Evolutionary conservation across 2,113 vertebrate species (phyloP).

Genomic region (Antennarius striatus): DNA sequence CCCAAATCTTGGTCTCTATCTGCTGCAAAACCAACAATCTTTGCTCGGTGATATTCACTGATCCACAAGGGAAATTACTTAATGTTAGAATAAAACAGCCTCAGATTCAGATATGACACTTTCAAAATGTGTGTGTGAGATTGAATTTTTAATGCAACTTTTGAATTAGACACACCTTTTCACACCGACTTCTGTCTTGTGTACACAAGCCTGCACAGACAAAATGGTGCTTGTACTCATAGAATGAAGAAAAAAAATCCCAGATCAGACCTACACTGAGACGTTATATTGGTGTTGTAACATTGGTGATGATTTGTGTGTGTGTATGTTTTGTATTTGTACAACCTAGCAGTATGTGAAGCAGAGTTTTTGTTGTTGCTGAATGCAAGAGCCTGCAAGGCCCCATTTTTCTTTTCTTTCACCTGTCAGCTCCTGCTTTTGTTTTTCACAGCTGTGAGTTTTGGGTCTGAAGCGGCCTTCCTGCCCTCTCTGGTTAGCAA

Average conservation of each 20-base stretch:
- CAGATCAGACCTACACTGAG: conserved; percentile 10
- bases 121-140: conserved; percentile 14
- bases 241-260: conserved; percentile 22
- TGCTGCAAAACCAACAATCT: conserved; percentile 43
- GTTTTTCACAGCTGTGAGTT: conserved; percentile 61
- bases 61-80: conserved; percentile 28
- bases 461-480: conserved; percentile 26
- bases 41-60: conserved; percentile 39
- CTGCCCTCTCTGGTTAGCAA: conserved; percentile 32
- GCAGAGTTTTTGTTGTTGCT: conserved; percentile 45
- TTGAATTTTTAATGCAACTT: conserved; percentile 11
- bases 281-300: conserved; percentile 27
- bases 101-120: conserved; percentile 34
- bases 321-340: conserved; percentile 57
- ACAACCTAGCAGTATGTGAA: conserved; percentile 38
- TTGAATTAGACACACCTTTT: conserved; percentile 39
- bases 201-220: background rate
- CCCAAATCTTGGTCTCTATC: conserved; percentile 8
- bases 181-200: background rate
- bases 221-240: background rate
- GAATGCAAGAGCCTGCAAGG: conserved; percentile 45
- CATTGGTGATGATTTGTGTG: conserved; percentile 52
- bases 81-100: conserved; percentile 43
- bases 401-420: conserved; percentile 55
- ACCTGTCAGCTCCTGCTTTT: conserved; percentile 59